Conservation (phyloP, 2,113 vertebrate species). For the Mystacornis crossleyi region DNA sequence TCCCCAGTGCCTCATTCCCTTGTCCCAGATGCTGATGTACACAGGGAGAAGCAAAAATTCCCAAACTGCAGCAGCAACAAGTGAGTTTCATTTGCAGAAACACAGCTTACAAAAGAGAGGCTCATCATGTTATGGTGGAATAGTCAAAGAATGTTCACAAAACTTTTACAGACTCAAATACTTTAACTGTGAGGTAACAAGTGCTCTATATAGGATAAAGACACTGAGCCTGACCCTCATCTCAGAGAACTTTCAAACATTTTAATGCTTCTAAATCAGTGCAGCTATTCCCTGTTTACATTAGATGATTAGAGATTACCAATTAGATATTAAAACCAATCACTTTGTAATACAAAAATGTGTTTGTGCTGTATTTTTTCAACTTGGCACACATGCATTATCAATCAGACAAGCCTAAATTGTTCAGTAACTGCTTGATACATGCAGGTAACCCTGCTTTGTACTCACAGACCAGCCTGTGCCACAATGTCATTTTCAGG, state of each 20-base stretch:
- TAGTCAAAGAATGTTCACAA: background rate
- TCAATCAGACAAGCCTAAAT: background rate
- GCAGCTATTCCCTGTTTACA: background rate
- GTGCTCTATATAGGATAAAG: fast-evolving
- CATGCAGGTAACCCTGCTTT: background rate
- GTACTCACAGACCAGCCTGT: background rate
- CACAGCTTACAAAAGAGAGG: background rate
- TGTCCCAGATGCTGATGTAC: background rate
- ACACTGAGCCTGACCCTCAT: background rate
- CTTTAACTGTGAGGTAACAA: background rate
- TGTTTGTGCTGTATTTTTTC: background rate
- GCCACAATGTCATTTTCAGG: background rate
- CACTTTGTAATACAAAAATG: background rate
- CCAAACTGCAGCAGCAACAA: background rate
- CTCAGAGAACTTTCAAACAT: background rate
- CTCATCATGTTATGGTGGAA: background rate
- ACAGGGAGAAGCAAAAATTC: background rate
- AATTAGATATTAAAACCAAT: background rate
- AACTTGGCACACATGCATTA: fast-evolving
- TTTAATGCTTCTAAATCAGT: background rate
- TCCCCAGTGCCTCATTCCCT: background rate
- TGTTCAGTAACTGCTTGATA: background rate
- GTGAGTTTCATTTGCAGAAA: background rate
- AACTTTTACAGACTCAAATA: background rate
- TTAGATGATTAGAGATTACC: background rate